Conservation (phyloP, 2,888 invertebrate species). For the Synanthedon andrenaeformis region DNA sequence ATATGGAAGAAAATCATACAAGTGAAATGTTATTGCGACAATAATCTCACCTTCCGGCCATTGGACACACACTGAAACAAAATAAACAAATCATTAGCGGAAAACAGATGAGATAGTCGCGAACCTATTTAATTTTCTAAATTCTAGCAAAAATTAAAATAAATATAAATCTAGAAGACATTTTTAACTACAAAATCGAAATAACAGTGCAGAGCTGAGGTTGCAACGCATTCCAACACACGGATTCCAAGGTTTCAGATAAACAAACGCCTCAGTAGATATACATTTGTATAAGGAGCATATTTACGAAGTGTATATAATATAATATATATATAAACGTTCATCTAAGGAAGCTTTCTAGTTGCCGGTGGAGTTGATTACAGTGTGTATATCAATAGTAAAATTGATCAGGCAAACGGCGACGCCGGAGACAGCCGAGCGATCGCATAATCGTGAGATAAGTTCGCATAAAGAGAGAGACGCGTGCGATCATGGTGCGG, state of each 20-base stretch:
- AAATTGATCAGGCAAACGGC: conserved; percentile 30
- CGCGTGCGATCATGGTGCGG: not conserved
- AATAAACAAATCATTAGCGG: conserved; percentile 22
- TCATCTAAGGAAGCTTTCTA: conserved; percentile 49
- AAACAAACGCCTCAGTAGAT: conserved; percentile 2
- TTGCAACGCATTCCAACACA: conserved; percentile 53
- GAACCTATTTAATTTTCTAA: conserved; percentile 3
- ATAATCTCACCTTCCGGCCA: conserved; percentile 87
- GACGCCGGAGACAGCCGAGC: conserved; percentile 45
- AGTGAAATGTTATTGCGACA: conserved; percentile 7
- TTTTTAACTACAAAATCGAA: conserved; percentile 54
- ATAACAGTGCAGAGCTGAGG: conserved; percentile 51
- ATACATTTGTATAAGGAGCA: conserved; percentile 19
- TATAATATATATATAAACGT: conserved; percentile 11
- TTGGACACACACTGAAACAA: conserved; percentile 89
- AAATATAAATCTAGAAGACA: conserved; percentile 37
- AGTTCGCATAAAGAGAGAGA: not conserved
- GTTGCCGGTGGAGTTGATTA: conserved; percentile 34
- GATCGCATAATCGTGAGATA: not conserved
- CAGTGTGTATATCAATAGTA: conserved; percentile 16
- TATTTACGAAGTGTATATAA: conserved; percentile 17
- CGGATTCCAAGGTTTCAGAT: conserved; percentile 21
- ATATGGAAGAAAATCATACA: conserved; percentile 23
- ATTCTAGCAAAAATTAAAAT: conserved; percentile 32
- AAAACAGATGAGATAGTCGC: not conserved